Percentiles rank a stretch among this genome's conserved stretches.
phyloP scores from a whole-genome alignment of 2,113 vertebrate species.

The Pristiophorus japonicus region DNA sequence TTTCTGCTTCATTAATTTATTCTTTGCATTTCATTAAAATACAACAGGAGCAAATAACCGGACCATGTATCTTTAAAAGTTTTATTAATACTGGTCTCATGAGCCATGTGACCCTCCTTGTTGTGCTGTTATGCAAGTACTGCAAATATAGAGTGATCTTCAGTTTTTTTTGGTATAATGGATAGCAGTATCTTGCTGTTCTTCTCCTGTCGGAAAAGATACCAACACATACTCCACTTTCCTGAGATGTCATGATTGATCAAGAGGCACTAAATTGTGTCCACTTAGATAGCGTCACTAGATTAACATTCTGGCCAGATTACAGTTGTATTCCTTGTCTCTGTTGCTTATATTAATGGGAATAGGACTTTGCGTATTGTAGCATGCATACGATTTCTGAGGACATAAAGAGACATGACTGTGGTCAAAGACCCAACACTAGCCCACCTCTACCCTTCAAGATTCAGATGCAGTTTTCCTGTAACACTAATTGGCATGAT shows the following conservation, averaged over 20 bases:
- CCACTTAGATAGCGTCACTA: not conserved
- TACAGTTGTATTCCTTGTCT: not conserved
- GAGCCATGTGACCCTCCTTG: not conserved
- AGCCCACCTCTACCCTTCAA: not conserved
- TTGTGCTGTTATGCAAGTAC: not conserved
- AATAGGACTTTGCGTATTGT: not conserved
- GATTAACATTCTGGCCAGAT: not conserved
- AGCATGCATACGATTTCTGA: not conserved
- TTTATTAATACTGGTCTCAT: not conserved
- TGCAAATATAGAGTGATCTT: not conserved
- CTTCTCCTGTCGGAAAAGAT: not conserved
- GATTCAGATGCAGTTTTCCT: not conserved
- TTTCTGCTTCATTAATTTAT: not conserved
- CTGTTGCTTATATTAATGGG: not conserved
- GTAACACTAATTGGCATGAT: not conserved
- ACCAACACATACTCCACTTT: not conserved
- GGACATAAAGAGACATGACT: not conserved
- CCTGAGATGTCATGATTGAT: not conserved
- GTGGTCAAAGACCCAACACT: not conserved
- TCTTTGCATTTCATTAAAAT: not conserved
- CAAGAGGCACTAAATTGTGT: not conserved
- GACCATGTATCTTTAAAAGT: not conserved
- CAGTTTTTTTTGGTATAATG: not conserved
- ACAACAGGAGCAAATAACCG: not conserved
- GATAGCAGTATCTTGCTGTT: not conserved